Percentiles rank a stretch among this genome's conserved stretches.
These are phyloP conservation scores for Chondrosia reniformis DNA, from an alignment of 37 sponge, comb jelly and placozoan genomes.

Conservation along the genomic window DNA sequence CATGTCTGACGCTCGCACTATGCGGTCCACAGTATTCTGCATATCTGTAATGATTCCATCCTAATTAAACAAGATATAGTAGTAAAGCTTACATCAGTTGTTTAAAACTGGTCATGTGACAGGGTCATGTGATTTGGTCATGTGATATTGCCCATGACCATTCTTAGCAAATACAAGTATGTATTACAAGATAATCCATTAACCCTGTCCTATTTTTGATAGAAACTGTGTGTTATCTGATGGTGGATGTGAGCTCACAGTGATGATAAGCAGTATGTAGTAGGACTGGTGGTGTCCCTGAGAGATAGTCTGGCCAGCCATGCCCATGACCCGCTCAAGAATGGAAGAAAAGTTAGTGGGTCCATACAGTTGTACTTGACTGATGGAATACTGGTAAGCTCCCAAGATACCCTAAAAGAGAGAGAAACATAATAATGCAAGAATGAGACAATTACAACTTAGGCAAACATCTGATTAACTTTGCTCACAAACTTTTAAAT, in stretches of 20 bases:
- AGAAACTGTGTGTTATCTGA: too few relatives aligned
- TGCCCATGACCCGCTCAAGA: slow-evolving; percentile 55
- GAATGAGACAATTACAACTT: too few relatives aligned
- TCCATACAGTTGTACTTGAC: slow-evolving; percentile 63
- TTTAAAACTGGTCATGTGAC: too few relatives aligned
- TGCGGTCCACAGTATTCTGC: slow-evolving; percentile 68
- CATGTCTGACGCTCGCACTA: slow-evolving; percentile 72
- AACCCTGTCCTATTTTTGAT: too few relatives aligned
- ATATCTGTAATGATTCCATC: slow-evolving; percentile 90
- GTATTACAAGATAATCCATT: too few relatives aligned
- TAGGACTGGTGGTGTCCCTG: slow-evolving; percentile 65
- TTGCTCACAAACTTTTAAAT: too few relatives aligned
- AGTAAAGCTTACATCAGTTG: not conserved
- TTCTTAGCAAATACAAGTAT: too few relatives aligned
- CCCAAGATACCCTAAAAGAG: slow-evolving; percentile 71
- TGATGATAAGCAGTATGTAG: slow-evolving; percentile 76
- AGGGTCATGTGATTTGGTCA: too few relatives aligned
- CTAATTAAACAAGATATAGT: slow-evolving; percentile 13
- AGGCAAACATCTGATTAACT: too few relatives aligned
- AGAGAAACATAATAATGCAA: too few relatives aligned
- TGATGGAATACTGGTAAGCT: slow-evolving; percentile 67
- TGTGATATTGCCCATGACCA: too few relatives aligned
- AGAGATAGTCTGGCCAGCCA: slow-evolving; percentile 19
- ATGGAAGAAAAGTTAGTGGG: slow-evolving; percentile 82
- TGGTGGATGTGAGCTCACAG: slow-evolving; percentile 33